These are phyloP conservation scores for Hephaestus fuliginosus DNA, from an alignment of 2,797 vertebrate genomes.

Conservation along the genomic window DNA sequence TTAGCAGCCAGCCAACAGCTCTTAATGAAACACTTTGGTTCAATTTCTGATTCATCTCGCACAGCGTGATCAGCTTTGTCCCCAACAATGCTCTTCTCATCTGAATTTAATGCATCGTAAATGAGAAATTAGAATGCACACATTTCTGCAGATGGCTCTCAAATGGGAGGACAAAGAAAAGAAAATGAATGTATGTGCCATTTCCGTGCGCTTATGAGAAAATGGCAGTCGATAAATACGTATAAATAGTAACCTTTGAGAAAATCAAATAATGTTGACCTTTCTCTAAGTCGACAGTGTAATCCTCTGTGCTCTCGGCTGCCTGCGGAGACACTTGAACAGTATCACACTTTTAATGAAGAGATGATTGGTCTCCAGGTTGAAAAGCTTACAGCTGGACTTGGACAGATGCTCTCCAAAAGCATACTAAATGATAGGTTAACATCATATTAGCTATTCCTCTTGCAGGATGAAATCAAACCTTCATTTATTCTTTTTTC, in stretches of 20 bases:
- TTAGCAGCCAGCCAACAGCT: slow-evolving; percentile 72
- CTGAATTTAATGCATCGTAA: slow-evolving; percentile 59
- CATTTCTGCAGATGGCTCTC: slow-evolving; percentile 39
- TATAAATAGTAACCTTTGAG: slow-evolving; percentile 82
- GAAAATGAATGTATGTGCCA: slow-evolving; percentile 41
- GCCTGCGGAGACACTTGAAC: slow-evolving; percentile 66
- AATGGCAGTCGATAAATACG: slow-evolving; percentile 69
- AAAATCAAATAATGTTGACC: slow-evolving; percentile 82
- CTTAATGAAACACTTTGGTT: slow-evolving; percentile 82
- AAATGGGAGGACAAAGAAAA: slow-evolving; percentile 52
- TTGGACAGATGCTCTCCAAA: slow-evolving; percentile 71
- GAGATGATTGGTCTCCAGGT: slow-evolving; percentile 73
- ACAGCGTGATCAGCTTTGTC: slow-evolving; percentile 71
- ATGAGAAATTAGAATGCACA: slow-evolving; percentile 64
- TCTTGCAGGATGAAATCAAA: slow-evolving; percentile 38
- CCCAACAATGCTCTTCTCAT: slow-evolving; percentile 60
- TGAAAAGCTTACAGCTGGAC: slow-evolving; percentile 69
- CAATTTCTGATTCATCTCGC: slow-evolving; percentile 70
- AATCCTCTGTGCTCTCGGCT: slow-evolving; percentile 67
- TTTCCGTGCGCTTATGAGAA: slow-evolving; percentile 59
- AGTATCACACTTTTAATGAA: slow-evolving; percentile 76
- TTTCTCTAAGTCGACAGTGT: slow-evolving; percentile 73
- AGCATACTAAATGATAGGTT: slow-evolving; percentile 79
- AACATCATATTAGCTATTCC: slow-evolving; percentile 67
- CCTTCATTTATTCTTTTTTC: slow-evolving; percentile 14